Percentiles rank a stretch among this genome's conserved stretches.
phyloP scores from a whole-genome alignment of 2,113 vertebrate genomes.

The Suricata suricatta region DNA sequence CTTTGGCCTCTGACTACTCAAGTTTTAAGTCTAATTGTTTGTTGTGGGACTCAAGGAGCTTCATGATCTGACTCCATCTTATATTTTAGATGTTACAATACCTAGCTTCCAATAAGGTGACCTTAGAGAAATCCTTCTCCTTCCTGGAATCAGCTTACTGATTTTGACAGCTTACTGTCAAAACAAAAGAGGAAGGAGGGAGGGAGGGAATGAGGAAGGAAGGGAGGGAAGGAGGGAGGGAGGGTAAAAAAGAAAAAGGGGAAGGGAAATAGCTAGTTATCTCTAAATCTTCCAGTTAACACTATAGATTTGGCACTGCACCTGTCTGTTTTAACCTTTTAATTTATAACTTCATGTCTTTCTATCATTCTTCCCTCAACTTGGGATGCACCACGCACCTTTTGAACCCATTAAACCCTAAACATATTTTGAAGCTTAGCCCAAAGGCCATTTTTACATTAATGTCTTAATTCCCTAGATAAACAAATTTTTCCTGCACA shows the following conservation, averaged over 20 bases:
- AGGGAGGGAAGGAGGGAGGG: neutral
- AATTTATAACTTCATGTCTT: neutral
- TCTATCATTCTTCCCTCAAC: neutral
- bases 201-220: accelerated
- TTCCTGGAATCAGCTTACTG: neutral
- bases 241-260: neutral
- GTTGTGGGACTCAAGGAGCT: neutral
- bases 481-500: neutral
- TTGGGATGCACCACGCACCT: neutral
- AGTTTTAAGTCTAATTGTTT: neutral
- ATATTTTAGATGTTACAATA: neutral
- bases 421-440: neutral
- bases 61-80: neutral
- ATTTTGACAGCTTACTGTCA: neutral
- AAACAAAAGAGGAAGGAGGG: neutral
- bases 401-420: neutral
- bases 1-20: neutral
- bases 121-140: neutral
- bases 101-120: neutral
- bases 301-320: neutral
- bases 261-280: neutral
- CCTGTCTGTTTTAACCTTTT: neutral
- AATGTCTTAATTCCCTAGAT: neutral
- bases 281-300: neutral
- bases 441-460: neutral